phyloP scores from a whole-genome alignment of 2,113 vertebrate species.

The Caretta caretta region DNA sequence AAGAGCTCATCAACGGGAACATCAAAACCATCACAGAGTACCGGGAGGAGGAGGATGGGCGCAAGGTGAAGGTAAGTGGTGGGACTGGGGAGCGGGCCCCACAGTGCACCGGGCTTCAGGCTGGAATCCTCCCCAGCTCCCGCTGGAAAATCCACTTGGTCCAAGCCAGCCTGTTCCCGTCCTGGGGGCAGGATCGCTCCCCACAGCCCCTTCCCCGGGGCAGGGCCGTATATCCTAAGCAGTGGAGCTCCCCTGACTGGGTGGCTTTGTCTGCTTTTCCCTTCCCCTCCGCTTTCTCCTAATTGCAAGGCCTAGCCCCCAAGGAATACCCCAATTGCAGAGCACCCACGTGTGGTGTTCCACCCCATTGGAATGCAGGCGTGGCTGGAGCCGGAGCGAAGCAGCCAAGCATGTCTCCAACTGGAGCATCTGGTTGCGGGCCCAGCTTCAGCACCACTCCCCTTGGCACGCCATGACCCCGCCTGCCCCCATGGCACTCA shows the following conservation, averaged over 20 bases:
- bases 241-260: not conserved
- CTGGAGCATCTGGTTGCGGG: not conserved
- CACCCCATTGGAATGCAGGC: not conserved
- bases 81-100: fast-evolving
- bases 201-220: no score
- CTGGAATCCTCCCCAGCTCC: fast-evolving
- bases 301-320: not conserved
- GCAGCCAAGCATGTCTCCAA: not conserved
- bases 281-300: not conserved
- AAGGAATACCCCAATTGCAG: not conserved
- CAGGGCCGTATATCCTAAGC: not conserved
- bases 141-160: fast-evolving
- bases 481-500: not conserved
- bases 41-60: constrained; percentile 93
- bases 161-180: no score
- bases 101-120: fast-evolving
- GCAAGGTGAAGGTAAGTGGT: constrained; percentile 88
- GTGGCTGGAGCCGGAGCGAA: not conserved
- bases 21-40: constrained; percentile 95
- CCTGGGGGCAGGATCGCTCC: no score
- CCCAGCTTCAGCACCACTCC: no score
- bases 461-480: not conserved
- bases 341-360: not conserved
- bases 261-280: not conserved
- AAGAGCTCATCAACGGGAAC: constrained; percentile 93